Evolutionary conservation across 2,888 invertebrate species (phyloP).

Genomic region (Drosophila neoperkinsi): DNA sequence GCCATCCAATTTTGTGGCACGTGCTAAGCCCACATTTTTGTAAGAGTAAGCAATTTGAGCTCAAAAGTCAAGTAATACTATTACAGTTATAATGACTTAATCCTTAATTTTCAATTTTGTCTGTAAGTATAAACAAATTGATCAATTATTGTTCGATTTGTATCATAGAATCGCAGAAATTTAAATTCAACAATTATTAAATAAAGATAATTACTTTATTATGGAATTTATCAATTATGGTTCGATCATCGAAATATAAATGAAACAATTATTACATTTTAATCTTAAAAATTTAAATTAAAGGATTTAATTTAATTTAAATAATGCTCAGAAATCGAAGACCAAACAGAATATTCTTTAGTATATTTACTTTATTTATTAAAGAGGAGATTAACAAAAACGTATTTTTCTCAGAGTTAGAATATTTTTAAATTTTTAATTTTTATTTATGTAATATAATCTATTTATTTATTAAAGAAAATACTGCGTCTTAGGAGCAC

Average conservation of each 20-base stretch:
- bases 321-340: neutral
- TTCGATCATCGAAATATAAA: no score
- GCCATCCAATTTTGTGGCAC: conserved; percentile 31
- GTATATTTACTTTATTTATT: neutral
- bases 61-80: neutral
- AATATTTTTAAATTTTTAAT: no score
- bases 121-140: neutral
- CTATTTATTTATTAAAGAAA: no score
- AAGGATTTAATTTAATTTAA: no score
- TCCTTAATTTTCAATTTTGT: neutral
- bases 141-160: neutral
- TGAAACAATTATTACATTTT: no score
- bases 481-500: no score
- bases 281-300: no score
- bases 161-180: neutral
- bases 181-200: neutral
- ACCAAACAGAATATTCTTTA: neutral
- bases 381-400: neutral
- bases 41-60: neutral
- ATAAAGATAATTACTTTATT: neutral
- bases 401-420: no score
- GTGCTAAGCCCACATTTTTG: conserved; percentile 6
- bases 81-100: no score
- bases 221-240: neutral
- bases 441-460: no score